Percentiles rank a stretch among this genome's conserved stretches.
phyloP scores from a whole-genome alignment of 2,888 invertebrate species.

The Stenichneumon culpator region DNA sequence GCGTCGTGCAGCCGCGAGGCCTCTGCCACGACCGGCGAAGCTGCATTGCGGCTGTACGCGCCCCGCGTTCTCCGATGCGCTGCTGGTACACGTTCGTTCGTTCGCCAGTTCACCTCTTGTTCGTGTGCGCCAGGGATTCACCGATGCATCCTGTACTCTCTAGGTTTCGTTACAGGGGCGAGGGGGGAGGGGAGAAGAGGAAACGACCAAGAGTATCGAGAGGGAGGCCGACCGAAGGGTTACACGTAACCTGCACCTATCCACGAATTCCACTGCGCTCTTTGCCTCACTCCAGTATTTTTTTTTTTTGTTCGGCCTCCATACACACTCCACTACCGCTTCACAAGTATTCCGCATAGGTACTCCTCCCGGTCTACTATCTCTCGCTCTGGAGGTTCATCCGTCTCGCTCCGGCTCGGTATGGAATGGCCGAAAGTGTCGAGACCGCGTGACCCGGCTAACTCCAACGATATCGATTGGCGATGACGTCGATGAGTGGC shows the following conservation, averaged over 20 bases:
- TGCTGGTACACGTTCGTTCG: conserved; percentile 43
- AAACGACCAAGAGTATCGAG: conserved; percentile 18
- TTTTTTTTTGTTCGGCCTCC: conserved; percentile 15
- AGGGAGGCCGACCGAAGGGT: background rate
- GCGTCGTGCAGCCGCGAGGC: conserved; percentile 59
- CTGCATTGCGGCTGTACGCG: conserved; percentile 70
- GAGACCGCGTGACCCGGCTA: conserved; percentile 69
- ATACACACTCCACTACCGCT: background rate
- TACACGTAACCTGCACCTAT: conserved; percentile 48
- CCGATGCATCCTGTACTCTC: conserved; percentile 57
- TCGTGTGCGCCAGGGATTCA: conserved; percentile 59
- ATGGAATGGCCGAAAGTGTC: conserved; percentile 66
- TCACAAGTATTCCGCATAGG: conserved; percentile 47
- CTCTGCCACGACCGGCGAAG: conserved; percentile 65
- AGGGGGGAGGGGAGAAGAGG: background rate
- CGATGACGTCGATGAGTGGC: conserved; percentile 66
- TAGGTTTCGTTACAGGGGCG: conserved; percentile 14
- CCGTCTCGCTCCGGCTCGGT: conserved; percentile 44
- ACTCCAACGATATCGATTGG: conserved; percentile 68
- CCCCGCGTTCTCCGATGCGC: conserved; percentile 57
- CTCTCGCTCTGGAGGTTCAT: conserved; percentile 40
- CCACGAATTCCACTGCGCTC: conserved; percentile 50
- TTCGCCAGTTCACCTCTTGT: conserved; percentile 28
- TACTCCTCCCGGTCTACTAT: conserved; percentile 18
- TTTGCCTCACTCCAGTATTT: background rate